Percentiles rank a stretch among this genome's conserved stretches.
These are phyloP conservation scores for Plutomurus gul DNA, from an alignment of 1,140 invertebrate species.

Conservation along the genomic window DNA sequence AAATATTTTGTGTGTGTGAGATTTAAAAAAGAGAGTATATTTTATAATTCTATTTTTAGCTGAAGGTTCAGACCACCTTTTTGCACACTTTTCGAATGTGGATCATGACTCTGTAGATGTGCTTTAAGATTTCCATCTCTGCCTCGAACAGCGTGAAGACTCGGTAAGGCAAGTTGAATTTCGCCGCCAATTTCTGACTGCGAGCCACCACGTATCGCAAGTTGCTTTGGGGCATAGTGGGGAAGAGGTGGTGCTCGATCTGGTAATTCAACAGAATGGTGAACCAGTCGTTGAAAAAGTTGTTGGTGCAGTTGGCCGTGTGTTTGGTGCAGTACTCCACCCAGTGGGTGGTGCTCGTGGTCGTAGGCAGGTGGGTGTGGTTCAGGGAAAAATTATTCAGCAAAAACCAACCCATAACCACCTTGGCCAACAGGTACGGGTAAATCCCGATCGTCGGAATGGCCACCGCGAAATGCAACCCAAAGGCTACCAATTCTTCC, in stretches of 20 bases:
- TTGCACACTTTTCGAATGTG: slow-evolving; percentile 12
- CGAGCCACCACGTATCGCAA: not conserved
- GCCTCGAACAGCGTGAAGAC: not conserved
- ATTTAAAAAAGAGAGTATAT: not conserved
- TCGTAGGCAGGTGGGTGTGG: slow-evolving; percentile 43
- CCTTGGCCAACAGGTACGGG: slow-evolving; percentile 28
- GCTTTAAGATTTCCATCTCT: slow-evolving; percentile 15
- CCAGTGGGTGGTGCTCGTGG: slow-evolving; percentile 41
- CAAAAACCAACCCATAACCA: slow-evolving; percentile 30
- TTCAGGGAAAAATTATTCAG: slow-evolving; percentile 43
- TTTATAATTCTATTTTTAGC: not conserved
- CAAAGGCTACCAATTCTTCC: not conserved
- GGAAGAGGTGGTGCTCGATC: slow-evolving; percentile 45
- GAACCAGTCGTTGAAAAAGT: slow-evolving; percentile 28
- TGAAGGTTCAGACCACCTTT: not conserved
- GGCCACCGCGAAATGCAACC: slow-evolving; percentile 16
- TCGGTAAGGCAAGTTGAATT: slow-evolving; percentile 12
- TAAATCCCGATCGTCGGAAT: not conserved
- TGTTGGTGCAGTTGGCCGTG: slow-evolving; percentile 31
- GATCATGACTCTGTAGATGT: slow-evolving; percentile 18
- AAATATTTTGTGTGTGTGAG: too few relatives aligned
- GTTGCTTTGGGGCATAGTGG: slow-evolving; percentile 36
- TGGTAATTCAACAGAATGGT: slow-evolving; percentile 32
- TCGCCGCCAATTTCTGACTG: not conserved
- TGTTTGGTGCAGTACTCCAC: slow-evolving; percentile 42